These are phyloP conservation scores for Drosophila santomea DNA, from an alignment of 1,140 invertebrate genomes.

Conservation along the genomic window DNA sequence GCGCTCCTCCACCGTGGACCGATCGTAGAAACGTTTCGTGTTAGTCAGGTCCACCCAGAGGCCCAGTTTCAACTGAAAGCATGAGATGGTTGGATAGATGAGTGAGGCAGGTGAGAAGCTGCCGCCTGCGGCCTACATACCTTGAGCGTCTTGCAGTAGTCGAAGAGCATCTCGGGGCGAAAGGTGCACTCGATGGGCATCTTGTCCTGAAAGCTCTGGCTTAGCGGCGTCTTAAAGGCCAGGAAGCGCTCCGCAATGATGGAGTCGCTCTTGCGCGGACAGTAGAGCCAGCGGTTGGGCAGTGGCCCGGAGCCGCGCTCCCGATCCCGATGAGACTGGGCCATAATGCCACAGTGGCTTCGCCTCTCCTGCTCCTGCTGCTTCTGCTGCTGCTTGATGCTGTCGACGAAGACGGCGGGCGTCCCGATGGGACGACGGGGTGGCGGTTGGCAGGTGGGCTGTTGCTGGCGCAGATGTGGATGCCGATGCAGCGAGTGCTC, in stretches of 20 bases:
- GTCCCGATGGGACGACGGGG: neutral
- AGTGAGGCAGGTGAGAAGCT: neutral
- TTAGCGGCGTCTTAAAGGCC: conserved; percentile 97
- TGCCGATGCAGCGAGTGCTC: neutral
- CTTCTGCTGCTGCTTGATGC: neutral
- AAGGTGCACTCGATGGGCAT: conserved; percentile 93
- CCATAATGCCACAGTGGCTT: conserved; percentile 32
- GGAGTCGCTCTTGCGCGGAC: conserved; percentile 92
- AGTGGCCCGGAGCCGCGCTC: conserved; percentile 87
- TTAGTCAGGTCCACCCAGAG: conserved; percentile 99
- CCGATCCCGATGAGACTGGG: conserved; percentile 60
- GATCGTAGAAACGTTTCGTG: conserved; percentile 96
- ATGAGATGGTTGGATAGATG: neutral
- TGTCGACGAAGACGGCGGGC: conserved; percentile 9
- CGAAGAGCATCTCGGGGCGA: conserved; percentile 93
- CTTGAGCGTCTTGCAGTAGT: conserved; percentile 89
- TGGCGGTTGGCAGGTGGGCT: neutral
- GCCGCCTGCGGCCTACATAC: conserved; percentile 83
- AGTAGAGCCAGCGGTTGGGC: conserved; percentile 95
- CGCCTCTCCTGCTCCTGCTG: neutral
- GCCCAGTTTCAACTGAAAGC: conserved; percentile 91
- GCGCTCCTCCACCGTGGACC: conserved; percentile 89
- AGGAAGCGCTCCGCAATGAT: conserved; percentile 93
- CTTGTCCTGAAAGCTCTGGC: conserved; percentile 90
- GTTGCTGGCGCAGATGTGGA: conserved; percentile 1